Evolutionary conservation across 2,888 invertebrate genomes (phyloP).

Genomic region (Vandiemenella viatica): DNA sequence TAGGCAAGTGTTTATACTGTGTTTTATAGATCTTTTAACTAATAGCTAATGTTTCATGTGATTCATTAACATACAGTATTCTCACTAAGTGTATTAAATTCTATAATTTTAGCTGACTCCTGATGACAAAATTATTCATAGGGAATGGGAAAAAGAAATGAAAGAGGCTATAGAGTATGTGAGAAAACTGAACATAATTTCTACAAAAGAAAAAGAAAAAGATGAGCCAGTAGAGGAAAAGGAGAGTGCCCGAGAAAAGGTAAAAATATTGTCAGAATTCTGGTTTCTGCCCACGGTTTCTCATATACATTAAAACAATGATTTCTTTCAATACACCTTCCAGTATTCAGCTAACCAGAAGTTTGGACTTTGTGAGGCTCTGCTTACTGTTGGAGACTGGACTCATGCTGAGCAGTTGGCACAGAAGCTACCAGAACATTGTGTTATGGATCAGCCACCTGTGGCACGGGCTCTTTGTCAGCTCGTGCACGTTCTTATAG

Average conservation of each 20-base stretch:
- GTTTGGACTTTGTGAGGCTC: conserved; percentile 77
- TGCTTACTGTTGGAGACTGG: conserved; percentile 84
- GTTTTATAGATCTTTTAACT: no score
- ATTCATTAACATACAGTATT: no score
- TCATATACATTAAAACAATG: no score
- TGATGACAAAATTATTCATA: conserved; percentile 63
- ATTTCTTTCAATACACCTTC: conserved; percentile 16
- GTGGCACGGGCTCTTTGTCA: conserved; percentile 63
- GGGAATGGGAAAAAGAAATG: conserved; percentile 68
- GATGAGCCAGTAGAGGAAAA: conserved; percentile 54
- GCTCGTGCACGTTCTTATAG: conserved; percentile 69
- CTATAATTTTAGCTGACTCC: conserved; percentile 54
- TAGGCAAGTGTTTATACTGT: no score
- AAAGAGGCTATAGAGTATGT: conserved; percentile 74
- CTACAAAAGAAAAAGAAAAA: conserved; percentile 63
- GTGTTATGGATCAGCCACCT: conserved; percentile 60
- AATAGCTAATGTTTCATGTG: no score
- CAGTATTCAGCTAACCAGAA: conserved; percentile 69
- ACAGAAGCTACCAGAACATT: conserved; percentile 66
- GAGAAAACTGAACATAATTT: conserved; percentile 68
- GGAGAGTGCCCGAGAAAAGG: conserved; percentile 41
- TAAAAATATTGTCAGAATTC: no score
- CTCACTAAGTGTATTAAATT: no score
- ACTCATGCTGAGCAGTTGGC: conserved; percentile 64
- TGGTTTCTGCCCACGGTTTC: no score